These are phyloP conservation scores for Sebastolobus alascanus DNA, from an alignment of 2,797 vertebrate species.

Conservation along the genomic window DNA sequence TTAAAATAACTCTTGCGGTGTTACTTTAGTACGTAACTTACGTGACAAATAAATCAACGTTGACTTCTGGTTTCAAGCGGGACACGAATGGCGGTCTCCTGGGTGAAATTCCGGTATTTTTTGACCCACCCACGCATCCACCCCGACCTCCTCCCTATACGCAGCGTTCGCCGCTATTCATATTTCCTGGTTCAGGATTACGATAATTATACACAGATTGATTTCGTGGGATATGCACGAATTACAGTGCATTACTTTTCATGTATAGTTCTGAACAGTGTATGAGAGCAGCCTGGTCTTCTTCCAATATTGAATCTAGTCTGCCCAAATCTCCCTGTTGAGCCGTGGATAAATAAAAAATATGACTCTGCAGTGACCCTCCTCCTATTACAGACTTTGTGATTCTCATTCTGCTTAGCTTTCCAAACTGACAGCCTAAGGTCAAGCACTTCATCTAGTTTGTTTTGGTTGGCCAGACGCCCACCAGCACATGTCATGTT, in stretches of 20 bases:
- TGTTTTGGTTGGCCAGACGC: constrained; percentile 1
- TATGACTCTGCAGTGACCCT: constrained; percentile 40
- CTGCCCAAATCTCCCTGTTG: constrained; percentile 28
- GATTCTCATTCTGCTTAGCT: constrained; percentile 52
- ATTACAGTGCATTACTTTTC: neutral
- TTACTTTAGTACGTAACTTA: too few species aligned
- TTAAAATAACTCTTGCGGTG: too few species aligned
- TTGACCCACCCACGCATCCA: too few species aligned
- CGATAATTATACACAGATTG: neutral
- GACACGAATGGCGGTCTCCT: too few species aligned
- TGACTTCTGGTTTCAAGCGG: too few species aligned
- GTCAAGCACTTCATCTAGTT: constrained; percentile 66
- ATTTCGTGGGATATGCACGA: neutral
- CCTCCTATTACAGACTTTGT: neutral
- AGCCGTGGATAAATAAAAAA: constrained; percentile 39
- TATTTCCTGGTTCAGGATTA: neutral
- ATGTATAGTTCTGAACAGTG: neutral
- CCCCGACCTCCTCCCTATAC: too few species aligned
- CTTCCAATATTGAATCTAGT: neutral
- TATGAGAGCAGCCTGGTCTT: neutral
- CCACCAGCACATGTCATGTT: constrained; percentile 44
- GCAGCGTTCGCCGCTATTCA: too few species aligned
- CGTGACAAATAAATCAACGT: too few species aligned
- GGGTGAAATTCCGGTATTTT: too few species aligned
- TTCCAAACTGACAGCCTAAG: constrained; percentile 56